phyloP scores from a whole-genome alignment of 2,113 vertebrate genomes.

The Brachyhypopomus gauderio region DNA sequence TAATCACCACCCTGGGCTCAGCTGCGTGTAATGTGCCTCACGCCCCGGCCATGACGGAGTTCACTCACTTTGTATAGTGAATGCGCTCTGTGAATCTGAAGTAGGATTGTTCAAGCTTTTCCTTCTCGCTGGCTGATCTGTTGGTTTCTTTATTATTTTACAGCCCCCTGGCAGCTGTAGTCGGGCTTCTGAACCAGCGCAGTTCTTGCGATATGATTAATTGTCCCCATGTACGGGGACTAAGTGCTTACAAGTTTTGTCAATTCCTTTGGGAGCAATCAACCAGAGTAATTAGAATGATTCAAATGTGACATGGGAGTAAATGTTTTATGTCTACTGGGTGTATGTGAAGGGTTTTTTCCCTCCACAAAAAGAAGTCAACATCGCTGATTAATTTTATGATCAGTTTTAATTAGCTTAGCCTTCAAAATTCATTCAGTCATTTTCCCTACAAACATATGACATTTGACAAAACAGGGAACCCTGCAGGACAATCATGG shows the following conservation, averaged over 20 bases:
- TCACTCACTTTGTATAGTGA: conserved; percentile 35
- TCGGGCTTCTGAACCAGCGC: conserved; percentile 24
- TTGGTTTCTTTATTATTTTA: conserved; percentile 4
- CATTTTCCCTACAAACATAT: conserved; percentile 33
- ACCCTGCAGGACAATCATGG: conserved; percentile 48
- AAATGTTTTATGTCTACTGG: conserved; percentile 19
- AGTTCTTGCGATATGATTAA: conserved; percentile 36
- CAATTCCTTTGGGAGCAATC: conserved; percentile 46
- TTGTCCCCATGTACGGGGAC: conserved; percentile 16
- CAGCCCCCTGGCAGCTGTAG: neutral
- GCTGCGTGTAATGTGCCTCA: neutral
- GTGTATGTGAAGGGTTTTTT: conserved; percentile 22
- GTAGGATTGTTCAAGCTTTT: conserved; percentile 17
- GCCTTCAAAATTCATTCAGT: conserved; percentile 28
- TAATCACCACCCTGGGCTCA: conserved; percentile 44
- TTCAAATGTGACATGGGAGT: conserved; percentile 8
- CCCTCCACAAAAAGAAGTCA: conserved; percentile 30
- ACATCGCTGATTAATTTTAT: conserved; percentile 39
- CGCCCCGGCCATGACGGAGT: conserved; percentile 10
- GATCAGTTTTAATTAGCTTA: conserved; percentile 37
- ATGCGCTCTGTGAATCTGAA: conserved; percentile 27
- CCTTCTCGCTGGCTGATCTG: neutral
- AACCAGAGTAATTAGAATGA: conserved; percentile 38
- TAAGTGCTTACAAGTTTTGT: conserved; percentile 49
- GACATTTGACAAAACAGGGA: conserved; percentile 38